Base-by-base conservation (phyloP, 1,140 invertebrate genomes). In the Halesus radiatus region DNA sequence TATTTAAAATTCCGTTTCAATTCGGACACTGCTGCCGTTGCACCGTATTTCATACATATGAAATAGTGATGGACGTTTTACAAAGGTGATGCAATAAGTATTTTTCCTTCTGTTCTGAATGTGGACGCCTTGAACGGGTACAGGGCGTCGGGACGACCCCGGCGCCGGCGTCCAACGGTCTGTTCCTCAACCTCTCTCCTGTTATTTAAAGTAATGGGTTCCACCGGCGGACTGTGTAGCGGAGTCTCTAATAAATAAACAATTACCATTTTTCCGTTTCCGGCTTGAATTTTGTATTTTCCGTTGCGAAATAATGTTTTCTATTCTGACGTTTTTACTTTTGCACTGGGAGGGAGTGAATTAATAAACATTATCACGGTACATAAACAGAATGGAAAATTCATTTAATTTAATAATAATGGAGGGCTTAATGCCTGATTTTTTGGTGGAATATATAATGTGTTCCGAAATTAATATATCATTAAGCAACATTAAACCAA, bases 191-290 rank as follows among this genome's bases (percentile, higher is more conserved):
- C n/a, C 50, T 23, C 70, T 60, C 52, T 77, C 77, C 77, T 79
- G 77, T 82, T 81, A 81, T 81, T 81, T 81, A 81, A 81, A 70
- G 78, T 79, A 79, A 79, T 79, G 79, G 77, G 72, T 82, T 79
- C 60, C 29, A 52, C 58, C 72, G 23, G 60, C 50, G 72, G 75
- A 50, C 75, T 76, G 72, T 56, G 50, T 45, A 37, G 45, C 26
- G 22, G 8, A 32, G 50, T 37, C 72, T 52, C 64, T 77, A 74
- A 82, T 82, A 82, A 82, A 82, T 82, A 82, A 77, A 82, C 78
- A 78, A 82, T 82, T 75, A 82, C 66, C 78, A 68, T 77, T 82
- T 77, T 82, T 77, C 80, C 52, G 66, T 54, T 79, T 76, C 75
- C 58, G 72, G 72, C 56, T 18, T 76, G 54, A 50, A 62, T 76